Percentiles rank a stretch among this genome's conserved stretches.
Conservation (phyloP, 2,113 vertebrate genomes). For the Thalassoma bifasciatum region DNA sequence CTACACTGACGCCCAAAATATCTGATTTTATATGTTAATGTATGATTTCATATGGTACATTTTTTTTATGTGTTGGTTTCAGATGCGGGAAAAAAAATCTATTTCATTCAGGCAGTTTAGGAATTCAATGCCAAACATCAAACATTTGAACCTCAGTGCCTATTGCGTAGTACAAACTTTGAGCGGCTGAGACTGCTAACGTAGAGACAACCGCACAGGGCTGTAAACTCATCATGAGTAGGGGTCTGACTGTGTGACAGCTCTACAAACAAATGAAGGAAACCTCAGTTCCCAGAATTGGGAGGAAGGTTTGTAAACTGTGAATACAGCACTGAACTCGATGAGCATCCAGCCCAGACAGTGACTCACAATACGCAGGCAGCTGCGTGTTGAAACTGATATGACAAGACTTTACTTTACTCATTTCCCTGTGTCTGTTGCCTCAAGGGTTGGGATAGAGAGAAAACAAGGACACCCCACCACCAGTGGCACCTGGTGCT, state of each 20-base stretch:
- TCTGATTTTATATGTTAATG: too few species aligned
- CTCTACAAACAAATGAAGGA: conserved; percentile 71
- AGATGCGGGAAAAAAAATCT: neutral
- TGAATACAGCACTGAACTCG: conserved; percentile 8
- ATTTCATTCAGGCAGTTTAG: conserved; percentile 21
- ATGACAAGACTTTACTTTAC: conserved; percentile 44
- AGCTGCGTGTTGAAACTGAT: conserved; percentile 33
- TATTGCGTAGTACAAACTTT: conserved; percentile 23
- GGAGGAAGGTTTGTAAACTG: conserved; percentile 24
- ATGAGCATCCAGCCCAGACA: conserved; percentile 50
- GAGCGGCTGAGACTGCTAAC: conserved; percentile 22
- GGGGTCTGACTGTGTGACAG: conserved; percentile 54
- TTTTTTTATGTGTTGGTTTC: neutral
- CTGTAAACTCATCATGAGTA: conserved; percentile 64
- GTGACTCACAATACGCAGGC: conserved; percentile 68
- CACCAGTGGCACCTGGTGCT: conserved; percentile 42
- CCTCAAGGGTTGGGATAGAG: conserved; percentile 19
- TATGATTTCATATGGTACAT: too few species aligned
- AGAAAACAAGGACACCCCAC: conserved; percentile 36
- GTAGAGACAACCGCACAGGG: conserved; percentile 39
- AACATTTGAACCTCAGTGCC: conserved; percentile 25
- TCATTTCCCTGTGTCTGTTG: conserved; percentile 37
- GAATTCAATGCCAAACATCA: conserved; percentile 27
- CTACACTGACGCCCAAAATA: too few species aligned
- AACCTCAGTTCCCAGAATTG: conserved; percentile 50